Base-by-base conservation (phyloP, 2,888 invertebrate species). In the Melinaea menophilus region DNA sequence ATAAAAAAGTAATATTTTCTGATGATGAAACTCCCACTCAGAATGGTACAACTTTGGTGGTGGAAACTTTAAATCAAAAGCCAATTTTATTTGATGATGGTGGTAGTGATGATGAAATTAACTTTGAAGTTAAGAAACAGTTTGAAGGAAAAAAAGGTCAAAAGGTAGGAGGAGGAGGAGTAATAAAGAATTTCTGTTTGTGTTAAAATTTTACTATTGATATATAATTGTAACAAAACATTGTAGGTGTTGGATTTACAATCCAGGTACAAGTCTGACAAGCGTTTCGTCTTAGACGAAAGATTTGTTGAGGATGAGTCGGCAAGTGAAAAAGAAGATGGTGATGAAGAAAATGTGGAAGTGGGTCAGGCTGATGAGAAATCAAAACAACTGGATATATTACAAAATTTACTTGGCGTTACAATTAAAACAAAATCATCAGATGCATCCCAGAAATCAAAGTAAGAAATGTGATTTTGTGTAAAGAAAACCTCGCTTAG, bases 281-380 rank as follows among this genome's bases (percentile, higher is more conserved):
- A 94, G 74, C 92, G 97, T 76, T 97, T 97, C 85, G 86, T 89
- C 70, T 88, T 97, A 75, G 95, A 95, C 84, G 91, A 94, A 73
- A 92, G 94, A 71, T 97, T 97, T 81, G 84, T 93, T 58, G 94
- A 95, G 58, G 91, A 92, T 22, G 71, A 75, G 35, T 75, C 77
- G n/a, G 79, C 74, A 62, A 82, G 88, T 41, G 82, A 82, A 59
- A 66, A 81, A 72, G 65, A 74, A 37, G 74, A 81, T 41, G 67
- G 67, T 59, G 92, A 92, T 58, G 79, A 85, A 69, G 92, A 92
- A 58, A 79, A 85, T 69, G 81, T 91, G 13, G 88, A 91, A 54
- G 63, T 81, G 57, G 71, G 79, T 51, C 78, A 84, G 63, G 75
- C 73, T 47, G 88, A 92, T 72, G 93, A 93, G 72, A 92, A 90